These are phyloP conservation scores for Acanthiza pusilla DNA, from an alignment of 2,797 vertebrate species.

Conservation along the genomic window DNA sequence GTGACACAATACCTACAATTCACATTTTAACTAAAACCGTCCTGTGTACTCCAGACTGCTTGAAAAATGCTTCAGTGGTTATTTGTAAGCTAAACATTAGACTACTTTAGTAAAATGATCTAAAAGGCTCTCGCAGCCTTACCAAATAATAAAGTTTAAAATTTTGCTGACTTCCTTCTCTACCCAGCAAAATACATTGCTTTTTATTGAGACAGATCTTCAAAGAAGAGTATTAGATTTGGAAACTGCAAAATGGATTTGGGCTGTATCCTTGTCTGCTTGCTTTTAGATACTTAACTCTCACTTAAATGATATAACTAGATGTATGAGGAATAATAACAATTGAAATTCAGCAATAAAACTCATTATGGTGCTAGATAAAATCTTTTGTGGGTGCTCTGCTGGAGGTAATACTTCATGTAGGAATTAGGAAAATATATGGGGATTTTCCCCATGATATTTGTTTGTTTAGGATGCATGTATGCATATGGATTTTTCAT, in stretches of 20 bases:
- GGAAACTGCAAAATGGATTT: neutral
- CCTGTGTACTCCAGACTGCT: neutral
- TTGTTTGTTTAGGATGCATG: neutral
- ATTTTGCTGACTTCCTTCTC: neutral
- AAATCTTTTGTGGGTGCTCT: neutral
- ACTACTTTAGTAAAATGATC: neutral
- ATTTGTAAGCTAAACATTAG: neutral
- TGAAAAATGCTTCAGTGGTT: neutral
- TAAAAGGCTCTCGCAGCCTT: neutral
- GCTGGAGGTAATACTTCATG: neutral
- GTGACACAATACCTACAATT: neutral
- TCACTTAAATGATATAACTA: neutral
- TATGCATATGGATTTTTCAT: neutral
- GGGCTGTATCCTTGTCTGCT: neutral
- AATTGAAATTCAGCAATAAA: neutral
- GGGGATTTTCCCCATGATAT: rapidly evolving
- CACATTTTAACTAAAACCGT: neutral
- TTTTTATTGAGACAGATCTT: neutral
- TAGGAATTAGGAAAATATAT: neutral
- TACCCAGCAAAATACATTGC: neutral
- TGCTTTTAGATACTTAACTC: neutral
- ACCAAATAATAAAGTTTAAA: neutral
- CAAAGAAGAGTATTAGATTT: neutral
- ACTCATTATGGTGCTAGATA: neutral
- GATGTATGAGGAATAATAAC: neutral